These are phyloP conservation scores for Nezara viridula DNA, from an alignment of 2,888 invertebrate genomes.

Conservation along the genomic window DNA sequence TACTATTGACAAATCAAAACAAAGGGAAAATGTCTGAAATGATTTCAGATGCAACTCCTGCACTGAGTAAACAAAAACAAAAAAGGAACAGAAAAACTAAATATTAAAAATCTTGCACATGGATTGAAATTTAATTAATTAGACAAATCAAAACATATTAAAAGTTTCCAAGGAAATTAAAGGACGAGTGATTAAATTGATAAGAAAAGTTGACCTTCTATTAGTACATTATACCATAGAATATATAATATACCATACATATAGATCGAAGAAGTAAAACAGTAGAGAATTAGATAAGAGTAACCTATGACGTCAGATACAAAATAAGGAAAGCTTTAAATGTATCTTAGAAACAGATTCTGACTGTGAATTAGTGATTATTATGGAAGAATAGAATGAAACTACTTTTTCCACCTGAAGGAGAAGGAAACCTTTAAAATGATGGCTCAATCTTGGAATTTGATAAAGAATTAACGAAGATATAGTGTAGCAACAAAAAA, in stretches of 20 bases:
- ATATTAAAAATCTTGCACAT: not conserved
- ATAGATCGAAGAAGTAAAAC: not conserved
- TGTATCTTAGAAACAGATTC: not conserved
- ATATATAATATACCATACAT: not conserved
- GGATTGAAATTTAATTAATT: not conserved
- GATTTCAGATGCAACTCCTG: not conserved
- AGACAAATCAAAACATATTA: not conserved
- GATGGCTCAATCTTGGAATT: no score
- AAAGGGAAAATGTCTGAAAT: not conserved
- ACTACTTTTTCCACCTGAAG: no score
- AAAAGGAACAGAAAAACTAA: not conserved
- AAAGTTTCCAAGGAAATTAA: not conserved
- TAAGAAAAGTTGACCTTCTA: not conserved
- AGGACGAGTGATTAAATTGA: not conserved
- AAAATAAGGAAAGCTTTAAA: not conserved
- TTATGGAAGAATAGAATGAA: no score
- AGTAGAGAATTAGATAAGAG: not conserved
- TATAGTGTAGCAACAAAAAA: no score
- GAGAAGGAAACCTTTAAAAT: no score
- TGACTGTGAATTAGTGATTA: not conserved
- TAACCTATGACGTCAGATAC: not conserved
- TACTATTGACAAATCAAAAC: not conserved
- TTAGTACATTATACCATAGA: not conserved
- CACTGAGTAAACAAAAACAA: not conserved
- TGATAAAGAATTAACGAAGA: no score